Base-by-base conservation (phyloP, 2,797 vertebrate genomes). In the Eulemur mongoz region DNA sequence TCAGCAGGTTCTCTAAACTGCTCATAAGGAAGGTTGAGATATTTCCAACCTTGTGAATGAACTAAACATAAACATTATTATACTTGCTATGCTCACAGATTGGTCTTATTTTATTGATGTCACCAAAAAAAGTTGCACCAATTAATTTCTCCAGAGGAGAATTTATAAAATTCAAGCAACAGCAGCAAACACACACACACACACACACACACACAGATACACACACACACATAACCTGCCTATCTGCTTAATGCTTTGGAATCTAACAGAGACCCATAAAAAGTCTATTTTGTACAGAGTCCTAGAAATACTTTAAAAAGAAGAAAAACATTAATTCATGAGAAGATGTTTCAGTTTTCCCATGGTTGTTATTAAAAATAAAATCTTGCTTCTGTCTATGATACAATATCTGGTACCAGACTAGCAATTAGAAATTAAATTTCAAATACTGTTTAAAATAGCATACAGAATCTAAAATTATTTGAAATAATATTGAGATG, bases 141-240 rank as follows among this genome's bases (percentile, higher is more conserved):
- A 48, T 69, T 85, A 78, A 91, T 89, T 84, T 90, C 45, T 91
- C 48, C 79, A 91, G 83, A 65, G 80, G 48, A 95, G 59, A 72
- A 78, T 70, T 84, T 78, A 93, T 81, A 50, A 91, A 89, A 95
- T 91, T 43, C 2, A 61, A 96, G 54, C 6, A 75, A 32, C 50
- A 80, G 25, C 22, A 14, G 23, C 4, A 15, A 2, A 25, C 22
- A 45, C 27, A 20, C 15, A 27, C 48, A 23, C 48, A 23, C 23
- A 38, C 11, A 50, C 12, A 69, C 23, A 59, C 7, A 7, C 1
- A 23, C 22, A 35, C 27, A 50, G 5, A 69, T 17, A 59, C 32
- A 50, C 12, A 69, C 12, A 69, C 8, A 59, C 32, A 32, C 9
- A 40, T 15, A 15, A 5, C 50, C n/a, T 54, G 48, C 82, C 18